Conservation (phyloP, 2,113 vertebrate species). For the rabbit (Oryctolagus cuniculus) region mOryCun1.1 NC_091453.1:15034001-15034500, state of each 20-base stretch:
- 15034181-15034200: slow-evolving; percentile 73
- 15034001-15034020: slow-evolving; percentile 82
- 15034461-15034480: slow-evolving; percentile 21
- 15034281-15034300: slow-evolving; percentile 57
- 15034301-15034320: slow-evolving; percentile 29
- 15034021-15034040: slow-evolving; percentile 88
- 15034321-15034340: slow-evolving; percentile 50
- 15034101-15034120: slow-evolving; percentile 87
- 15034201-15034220: slow-evolving; percentile 57
- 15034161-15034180: slow-evolving; percentile 80
- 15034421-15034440: background rate
- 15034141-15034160: slow-evolving; percentile 84
- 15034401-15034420: background rate
- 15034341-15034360: slow-evolving; percentile 61
- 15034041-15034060: slow-evolving; percentile 89
- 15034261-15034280: slow-evolving; percentile 22
- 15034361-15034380: slow-evolving; percentile 52
- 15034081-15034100: slow-evolving; percentile 88
- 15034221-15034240: slow-evolving; percentile 59
- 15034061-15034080: slow-evolving; percentile 91
- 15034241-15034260: slow-evolving; percentile 57
- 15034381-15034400: slow-evolving; percentile 47
- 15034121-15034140: slow-evolving; percentile 85
- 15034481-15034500: slow-evolving; percentile 66
- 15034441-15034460: background rate